Evolutionary conservation across 2,888 invertebrate genomes (phyloP).

Genomic region (Globia sparganii): DNA sequence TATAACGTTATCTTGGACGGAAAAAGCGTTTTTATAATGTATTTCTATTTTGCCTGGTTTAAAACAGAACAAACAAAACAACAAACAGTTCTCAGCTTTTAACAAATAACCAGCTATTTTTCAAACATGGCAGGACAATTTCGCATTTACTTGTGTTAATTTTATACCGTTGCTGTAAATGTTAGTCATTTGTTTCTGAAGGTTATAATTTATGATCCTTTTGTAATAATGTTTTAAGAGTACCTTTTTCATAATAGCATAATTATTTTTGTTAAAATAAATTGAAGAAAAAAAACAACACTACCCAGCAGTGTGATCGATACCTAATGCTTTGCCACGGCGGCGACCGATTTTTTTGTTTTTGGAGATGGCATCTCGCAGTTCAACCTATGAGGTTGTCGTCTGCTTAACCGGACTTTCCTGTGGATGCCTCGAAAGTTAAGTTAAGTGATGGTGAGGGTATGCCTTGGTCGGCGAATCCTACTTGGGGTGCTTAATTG

Average conservation of each 20-base stretch:
- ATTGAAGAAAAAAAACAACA: background rate
- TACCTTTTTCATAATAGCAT: background rate
- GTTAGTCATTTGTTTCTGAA: slow-evolving; percentile 9
- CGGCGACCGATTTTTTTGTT: no score
- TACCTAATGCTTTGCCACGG: no score
- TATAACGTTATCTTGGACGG: no score
- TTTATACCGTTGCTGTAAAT: slow-evolving; percentile 19
- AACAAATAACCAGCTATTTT: slow-evolving; percentile 29
- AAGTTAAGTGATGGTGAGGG: no score
- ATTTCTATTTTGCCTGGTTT: background rate
- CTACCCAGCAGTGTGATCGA: background rate
- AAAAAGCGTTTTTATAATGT: no score
- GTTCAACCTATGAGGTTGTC: no score
- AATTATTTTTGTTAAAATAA: background rate
- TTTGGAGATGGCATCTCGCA: no score
- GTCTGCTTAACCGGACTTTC: no score
- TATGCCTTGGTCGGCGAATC: no score
- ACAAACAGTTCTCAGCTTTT: slow-evolving; percentile 21
- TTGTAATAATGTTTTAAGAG: background rate
- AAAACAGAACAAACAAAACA: slow-evolving; percentile 1
- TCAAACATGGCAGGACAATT: slow-evolving; percentile 34
- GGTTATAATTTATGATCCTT: background rate
- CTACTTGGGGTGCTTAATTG: no score
- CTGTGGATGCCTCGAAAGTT: no score
- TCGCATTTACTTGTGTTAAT: slow-evolving; percentile 33